Evolutionary conservation across 1,140 invertebrate genomes (phyloP).

Genomic region (Conus betulinus): DNA sequence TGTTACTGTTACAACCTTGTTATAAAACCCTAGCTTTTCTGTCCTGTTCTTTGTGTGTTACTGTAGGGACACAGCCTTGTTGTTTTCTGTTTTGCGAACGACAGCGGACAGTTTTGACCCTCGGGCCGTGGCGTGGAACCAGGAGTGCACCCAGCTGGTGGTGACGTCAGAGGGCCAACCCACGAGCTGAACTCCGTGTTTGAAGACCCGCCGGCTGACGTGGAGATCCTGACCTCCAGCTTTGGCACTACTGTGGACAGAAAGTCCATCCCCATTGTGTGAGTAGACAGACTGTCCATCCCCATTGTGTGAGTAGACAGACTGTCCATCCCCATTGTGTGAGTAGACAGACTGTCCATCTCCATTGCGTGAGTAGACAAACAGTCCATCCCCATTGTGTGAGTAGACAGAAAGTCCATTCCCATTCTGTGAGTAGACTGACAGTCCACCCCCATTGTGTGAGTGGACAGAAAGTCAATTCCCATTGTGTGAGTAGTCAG

Average conservation of each 20-base stretch:
- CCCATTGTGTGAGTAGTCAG: too few species aligned
- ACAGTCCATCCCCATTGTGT: too few species aligned
- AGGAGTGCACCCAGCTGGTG: conserved; percentile 25
- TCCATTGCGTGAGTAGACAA: too few species aligned
- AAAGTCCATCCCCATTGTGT: conserved; percentile 21
- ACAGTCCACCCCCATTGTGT: too few species aligned
- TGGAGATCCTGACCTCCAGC: conserved; percentile 30
- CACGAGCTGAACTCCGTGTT: conserved; percentile 28
- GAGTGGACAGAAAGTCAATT: too few species aligned
- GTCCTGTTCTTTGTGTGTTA: background rate
- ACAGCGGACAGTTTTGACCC: conserved; percentile 31
- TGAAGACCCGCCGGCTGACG: conserved; percentile 25
- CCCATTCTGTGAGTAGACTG: too few species aligned
- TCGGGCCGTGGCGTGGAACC: conserved; percentile 17
- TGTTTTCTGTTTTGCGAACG: background rate
- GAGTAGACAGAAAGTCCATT: too few species aligned
- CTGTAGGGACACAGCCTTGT: too few species aligned
- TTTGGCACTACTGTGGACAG: conserved; percentile 33
- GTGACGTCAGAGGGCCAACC: conserved; percentile 24
- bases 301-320: too few species aligned
- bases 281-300: background rate
- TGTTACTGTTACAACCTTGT: background rate
- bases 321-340: too few species aligned
- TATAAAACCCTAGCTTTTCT: background rate
- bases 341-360: too few species aligned